Percentiles rank a stretch among this genome's conserved stretches.
Conservation (phyloP, 2,888 invertebrate species). For the Parasteatoda lunata region DNA sequence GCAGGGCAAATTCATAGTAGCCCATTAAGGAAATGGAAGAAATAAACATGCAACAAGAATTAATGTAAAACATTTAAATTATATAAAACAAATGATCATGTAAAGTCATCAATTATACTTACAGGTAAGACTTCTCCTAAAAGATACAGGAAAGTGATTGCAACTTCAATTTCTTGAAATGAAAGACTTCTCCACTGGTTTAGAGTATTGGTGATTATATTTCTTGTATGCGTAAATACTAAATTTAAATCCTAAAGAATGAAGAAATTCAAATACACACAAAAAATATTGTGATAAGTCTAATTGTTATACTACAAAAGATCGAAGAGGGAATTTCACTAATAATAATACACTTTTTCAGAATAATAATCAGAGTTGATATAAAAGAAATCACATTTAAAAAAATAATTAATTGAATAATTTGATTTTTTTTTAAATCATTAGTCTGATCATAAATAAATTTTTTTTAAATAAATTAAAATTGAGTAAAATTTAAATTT, state of each 20-base stretch:
- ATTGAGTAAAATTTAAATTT: no score
- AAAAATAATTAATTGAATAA: no score
- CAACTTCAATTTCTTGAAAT: constrained; percentile 77
- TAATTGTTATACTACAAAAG: neutral
- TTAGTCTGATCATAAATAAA: no score
- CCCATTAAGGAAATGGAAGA: no score
- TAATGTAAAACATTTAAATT: neutral
- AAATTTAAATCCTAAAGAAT: constrained; percentile 75
- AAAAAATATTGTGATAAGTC: neutral
- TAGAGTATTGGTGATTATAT: constrained; percentile 74
- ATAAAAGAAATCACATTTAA: no score
- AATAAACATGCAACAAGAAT: neutral
- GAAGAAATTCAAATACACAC: constrained; percentile 9
- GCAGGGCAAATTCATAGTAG: no score
- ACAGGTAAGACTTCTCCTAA: constrained; percentile 75
- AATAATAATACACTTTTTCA: no score
- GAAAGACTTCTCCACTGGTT: constrained; percentile 75
- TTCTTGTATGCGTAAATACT: constrained; percentile 75
- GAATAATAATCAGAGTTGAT: no score
- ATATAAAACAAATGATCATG: neutral
- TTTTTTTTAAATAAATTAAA: no score
- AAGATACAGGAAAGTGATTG: constrained; percentile 76
- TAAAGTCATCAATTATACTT: constrained; percentile 66
- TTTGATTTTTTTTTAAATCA: no score
- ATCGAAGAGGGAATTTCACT: no score